These are phyloP conservation scores for Pseudomyrmex gracilis DNA, from an alignment of 1,140 invertebrate species.

Conservation along the genomic window DNA sequence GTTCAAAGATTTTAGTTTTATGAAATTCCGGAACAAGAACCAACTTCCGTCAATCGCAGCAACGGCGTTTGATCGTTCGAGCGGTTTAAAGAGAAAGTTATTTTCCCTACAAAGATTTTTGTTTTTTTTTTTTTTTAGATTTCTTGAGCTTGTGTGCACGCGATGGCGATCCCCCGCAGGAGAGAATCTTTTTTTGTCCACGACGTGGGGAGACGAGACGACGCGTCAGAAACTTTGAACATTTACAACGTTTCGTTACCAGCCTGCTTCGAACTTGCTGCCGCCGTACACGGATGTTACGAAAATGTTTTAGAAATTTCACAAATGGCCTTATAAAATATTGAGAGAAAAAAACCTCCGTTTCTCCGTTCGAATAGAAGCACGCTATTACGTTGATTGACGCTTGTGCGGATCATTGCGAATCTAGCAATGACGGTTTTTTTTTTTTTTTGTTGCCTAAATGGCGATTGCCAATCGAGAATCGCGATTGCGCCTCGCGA, in stretches of 20 bases:
- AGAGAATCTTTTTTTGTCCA: slow-evolving; percentile 65
- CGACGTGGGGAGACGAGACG: background rate
- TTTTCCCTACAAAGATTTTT: background rate
- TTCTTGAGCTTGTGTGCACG: slow-evolving; percentile 22
- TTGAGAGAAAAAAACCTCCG: too few species aligned
- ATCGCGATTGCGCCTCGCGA: slow-evolving; percentile 15
- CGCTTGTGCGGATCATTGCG: too few species aligned
- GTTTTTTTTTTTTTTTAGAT: slow-evolving; percentile 39
- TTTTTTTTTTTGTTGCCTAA: background rate
- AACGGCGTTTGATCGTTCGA: background rate
- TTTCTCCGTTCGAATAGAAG: too few species aligned
- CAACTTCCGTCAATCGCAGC: background rate
- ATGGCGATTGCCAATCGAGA: slow-evolving; percentile 8
- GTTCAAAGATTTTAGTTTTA: slow-evolving; percentile 23
- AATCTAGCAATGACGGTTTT: background rate
- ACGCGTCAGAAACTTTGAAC: background rate
- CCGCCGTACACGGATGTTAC: background rate
- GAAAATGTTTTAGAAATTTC: background rate
- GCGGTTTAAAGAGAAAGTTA: background rate
- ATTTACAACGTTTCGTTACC: slow-evolving; percentile 32
- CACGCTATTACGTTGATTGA: too few species aligned
- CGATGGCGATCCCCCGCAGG: slow-evolving; percentile 30
- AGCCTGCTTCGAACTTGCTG: slow-evolving; percentile 2
- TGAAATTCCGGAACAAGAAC: background rate
- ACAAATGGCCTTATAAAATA: background rate